A percentile compares a stretch with the other conserved stretches of the same genome.
Evolutionary conservation across 2,888 invertebrate genomes (phyloP).

Genomic region (Onthophagus sagittarius): DNA sequence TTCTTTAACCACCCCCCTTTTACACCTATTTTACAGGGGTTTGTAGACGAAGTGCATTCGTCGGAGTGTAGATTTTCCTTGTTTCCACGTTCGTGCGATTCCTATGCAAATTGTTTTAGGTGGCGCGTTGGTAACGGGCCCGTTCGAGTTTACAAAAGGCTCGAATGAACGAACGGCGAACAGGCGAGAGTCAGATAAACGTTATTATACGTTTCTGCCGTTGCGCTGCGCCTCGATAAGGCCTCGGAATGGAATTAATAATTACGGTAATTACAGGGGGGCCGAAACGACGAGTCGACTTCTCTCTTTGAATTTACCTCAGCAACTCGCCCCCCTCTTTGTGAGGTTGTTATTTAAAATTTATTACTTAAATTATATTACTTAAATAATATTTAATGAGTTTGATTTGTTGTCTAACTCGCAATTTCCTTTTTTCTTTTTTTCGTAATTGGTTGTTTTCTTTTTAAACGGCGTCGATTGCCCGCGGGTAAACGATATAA

Average conservation of each 20-base stretch:
- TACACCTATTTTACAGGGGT: no score
- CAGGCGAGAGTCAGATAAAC: neutral
- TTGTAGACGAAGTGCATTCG: no score
- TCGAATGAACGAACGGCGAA: neutral
- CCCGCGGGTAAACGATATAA: neutral
- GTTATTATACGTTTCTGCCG: neutral
- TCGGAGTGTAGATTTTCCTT: neutral
- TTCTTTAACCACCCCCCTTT: no score
- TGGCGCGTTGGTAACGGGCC: neutral
- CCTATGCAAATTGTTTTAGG: neutral
- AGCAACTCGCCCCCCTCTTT: no score
- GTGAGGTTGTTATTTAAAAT: no score
- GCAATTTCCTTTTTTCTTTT: no score
- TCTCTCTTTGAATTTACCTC: neutral
- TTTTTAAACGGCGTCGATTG: neutral
- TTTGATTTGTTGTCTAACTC: no score
- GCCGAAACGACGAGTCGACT: neutral
- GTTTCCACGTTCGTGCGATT: neutral
- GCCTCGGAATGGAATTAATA: neutral
- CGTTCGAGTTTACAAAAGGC: neutral
- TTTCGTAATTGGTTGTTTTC: neutral
- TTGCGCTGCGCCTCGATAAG: neutral
- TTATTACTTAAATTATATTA: no score
- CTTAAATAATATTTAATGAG: no score
- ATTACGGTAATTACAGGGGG: neutral